Conservation (phyloP, 2,113 vertebrate genomes). For the Nansenia antarctica region DNA sequence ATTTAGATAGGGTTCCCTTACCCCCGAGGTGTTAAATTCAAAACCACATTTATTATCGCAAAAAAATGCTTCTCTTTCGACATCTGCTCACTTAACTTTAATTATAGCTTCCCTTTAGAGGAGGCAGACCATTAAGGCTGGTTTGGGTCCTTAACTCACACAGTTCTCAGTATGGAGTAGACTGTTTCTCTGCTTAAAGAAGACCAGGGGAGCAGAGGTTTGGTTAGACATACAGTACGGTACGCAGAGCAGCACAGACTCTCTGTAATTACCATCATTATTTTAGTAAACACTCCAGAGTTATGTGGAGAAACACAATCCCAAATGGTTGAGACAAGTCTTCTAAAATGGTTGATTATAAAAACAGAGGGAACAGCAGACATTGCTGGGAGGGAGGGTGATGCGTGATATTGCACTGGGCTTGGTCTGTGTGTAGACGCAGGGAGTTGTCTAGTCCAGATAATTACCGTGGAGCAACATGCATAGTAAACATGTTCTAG, state of each 20-base stretch:
- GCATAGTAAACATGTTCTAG: neutral
- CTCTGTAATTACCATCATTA: conserved; percentile 20
- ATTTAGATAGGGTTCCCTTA: conserved; percentile 70
- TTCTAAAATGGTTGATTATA: conserved; percentile 14
- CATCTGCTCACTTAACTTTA: conserved; percentile 79
- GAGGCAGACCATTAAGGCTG: conserved; percentile 60
- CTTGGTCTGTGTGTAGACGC: neutral
- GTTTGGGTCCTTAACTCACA: conserved; percentile 54
- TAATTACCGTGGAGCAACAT: neutral
- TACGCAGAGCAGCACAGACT: conserved; percentile 41
- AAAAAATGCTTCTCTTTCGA: conserved; percentile 71
- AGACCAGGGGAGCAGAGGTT: conserved; percentile 10
- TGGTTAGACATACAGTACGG: conserved; percentile 44
- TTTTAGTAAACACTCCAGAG: conserved; percentile 41
- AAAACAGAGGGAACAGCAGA: conserved; percentile 11
- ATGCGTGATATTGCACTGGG: neutral
- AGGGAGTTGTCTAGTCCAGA: neutral
- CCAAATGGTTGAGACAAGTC: conserved; percentile 16
- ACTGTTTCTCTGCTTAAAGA: neutral
- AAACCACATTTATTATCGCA: conserved; percentile 76
- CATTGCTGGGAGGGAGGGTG: neutral
- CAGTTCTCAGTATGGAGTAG: conserved; percentile 17
- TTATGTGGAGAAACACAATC: conserved; percentile 21
- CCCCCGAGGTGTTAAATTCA: conserved; percentile 77
- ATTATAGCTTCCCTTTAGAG: conserved; percentile 70